A percentile compares a stretch with the other conserved stretches of the same genome.
Evolutionary conservation across 2,888 invertebrate species (phyloP).

Genomic region (Trimorus sp.): DNA sequence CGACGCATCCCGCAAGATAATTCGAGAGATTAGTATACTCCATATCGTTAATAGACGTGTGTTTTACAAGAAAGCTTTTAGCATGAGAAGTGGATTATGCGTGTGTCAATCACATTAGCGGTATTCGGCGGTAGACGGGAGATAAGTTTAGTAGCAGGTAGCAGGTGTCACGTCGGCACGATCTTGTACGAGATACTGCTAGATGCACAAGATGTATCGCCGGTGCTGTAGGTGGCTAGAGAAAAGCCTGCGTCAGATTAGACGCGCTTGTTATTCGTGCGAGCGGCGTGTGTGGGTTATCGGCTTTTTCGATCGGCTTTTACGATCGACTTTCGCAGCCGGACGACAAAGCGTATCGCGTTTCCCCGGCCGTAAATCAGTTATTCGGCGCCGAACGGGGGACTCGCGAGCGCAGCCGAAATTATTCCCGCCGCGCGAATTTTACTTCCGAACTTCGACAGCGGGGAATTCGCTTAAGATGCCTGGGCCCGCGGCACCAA

Average conservation of each 20-base stretch:
- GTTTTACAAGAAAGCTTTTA: constrained; percentile 13
- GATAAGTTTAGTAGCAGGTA: constrained; percentile 75
- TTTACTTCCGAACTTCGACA: constrained; percentile 69
- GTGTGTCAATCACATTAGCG: constrained; percentile 43
- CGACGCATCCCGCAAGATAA: too few species aligned
- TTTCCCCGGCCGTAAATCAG: constrained; percentile 53
- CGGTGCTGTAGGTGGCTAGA: constrained; percentile 67
- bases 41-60: constrained; percentile 13
- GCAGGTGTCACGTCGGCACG: constrained; percentile 75
- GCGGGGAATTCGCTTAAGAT: constrained; percentile 71
- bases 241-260: constrained; percentile 70
- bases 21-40: constrained; percentile 22
- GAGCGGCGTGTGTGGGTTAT: constrained; percentile 45
- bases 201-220: constrained; percentile 69
- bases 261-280: constrained; percentile 68
- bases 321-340: constrained; percentile 61
- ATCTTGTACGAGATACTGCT: constrained; percentile 70
- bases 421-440: background rate
- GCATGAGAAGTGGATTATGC: constrained; percentile 26
- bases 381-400: constrained; percentile 16
- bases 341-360: constrained; percentile 71
- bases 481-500: constrained; percentile 53
- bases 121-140: constrained; percentile 39
- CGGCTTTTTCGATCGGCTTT: constrained; percentile 60
- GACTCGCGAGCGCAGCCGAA: too few species aligned